Evolutionary conservation across 2,113 vertebrate genomes (phyloP), one percentile per base, ranked within the genome.

Genomic region (Ailurus styani): DNA sequence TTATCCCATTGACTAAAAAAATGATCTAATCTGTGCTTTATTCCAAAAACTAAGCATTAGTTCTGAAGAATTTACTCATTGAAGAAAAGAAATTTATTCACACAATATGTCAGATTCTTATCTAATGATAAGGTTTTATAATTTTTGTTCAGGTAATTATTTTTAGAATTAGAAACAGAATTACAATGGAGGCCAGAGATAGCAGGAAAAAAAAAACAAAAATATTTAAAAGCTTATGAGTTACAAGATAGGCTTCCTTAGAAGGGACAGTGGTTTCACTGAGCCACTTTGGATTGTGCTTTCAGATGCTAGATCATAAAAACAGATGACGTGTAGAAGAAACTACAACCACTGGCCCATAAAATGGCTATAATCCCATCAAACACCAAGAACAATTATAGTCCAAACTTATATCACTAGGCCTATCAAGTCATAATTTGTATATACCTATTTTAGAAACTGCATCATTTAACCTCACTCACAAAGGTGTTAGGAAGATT

Each of bases 361-460:
- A 97, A 96, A 97, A 96, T 93, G 64, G 23, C 47, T 93, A 7
- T 70, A 95, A 96, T 96, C 47, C n/a, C 95, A 97, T 97, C 91
- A 97, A 97, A 89, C 54, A 91, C 72, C 47, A 97, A 86, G 93
- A 97, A 90, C 91, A 97, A 96, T 97, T 97, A 97, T 94, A 96
- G 54, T 15, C 86, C 82, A 96, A 94, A 95, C 82, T 96, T 64
- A 7, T 78, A 96, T 86, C 78, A 93, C 81, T 96, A 95, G 70
- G 93, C 87, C 87, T 95, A 94, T 97, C 90, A 98, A 97, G 70
- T 94, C 96, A 97, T 97, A 97, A 98, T 98, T 95, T 98, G 87
- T 96, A 98, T 97, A 95, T 98, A 98, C 96, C 96, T 98, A 96
- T 98, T 97, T 97, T 97, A 98, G 94, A 96, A 94, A 96, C 81